Evolutionary conservation across 2,113 vertebrate species (phyloP).

Genomic region (Gallinago paraguaiae): DNA sequence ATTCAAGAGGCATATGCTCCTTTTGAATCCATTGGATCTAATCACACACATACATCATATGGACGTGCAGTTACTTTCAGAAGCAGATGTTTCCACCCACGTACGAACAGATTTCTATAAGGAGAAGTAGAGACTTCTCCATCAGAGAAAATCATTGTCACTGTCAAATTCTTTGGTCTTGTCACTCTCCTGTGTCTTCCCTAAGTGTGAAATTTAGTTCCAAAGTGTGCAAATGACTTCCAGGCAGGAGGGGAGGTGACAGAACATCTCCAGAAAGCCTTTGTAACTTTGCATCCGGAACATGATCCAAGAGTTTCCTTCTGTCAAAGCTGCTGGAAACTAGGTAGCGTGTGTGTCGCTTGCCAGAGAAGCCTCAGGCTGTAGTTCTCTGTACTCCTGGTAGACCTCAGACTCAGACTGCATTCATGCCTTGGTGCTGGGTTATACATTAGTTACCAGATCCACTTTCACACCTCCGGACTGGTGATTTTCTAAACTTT

Average conservation of each 20-base stretch:
- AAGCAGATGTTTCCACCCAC: slow-evolving; percentile 7
- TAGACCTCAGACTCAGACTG: not conserved
- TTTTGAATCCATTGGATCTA: not conserved
- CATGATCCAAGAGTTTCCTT: not conserved
- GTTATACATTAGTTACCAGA: too few relatives aligned
- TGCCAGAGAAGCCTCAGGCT: not conserved
- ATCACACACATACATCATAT: not conserved
- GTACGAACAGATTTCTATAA: fast-evolving
- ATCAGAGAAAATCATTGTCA: not conserved
- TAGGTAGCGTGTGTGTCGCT: fast-evolving
- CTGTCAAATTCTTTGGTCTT: not conserved
- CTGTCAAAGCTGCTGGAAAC: not conserved
- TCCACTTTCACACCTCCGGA: not conserved
- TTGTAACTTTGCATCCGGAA: not conserved
- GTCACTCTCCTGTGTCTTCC: not conserved
- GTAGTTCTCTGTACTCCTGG: fast-evolving
- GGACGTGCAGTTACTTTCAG: not conserved
- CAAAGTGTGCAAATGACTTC: not conserved
- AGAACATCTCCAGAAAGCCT: not conserved
- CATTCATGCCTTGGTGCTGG: fast-evolving
- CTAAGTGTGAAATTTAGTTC: not conserved
- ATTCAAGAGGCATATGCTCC: not conserved
- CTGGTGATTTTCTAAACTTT: not conserved
- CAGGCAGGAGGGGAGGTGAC: not conserved
- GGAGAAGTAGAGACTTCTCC: not conserved